Base-by-base conservation (phyloP, 2,888 invertebrate genomes). In the Tribolium freemani region DNA sequence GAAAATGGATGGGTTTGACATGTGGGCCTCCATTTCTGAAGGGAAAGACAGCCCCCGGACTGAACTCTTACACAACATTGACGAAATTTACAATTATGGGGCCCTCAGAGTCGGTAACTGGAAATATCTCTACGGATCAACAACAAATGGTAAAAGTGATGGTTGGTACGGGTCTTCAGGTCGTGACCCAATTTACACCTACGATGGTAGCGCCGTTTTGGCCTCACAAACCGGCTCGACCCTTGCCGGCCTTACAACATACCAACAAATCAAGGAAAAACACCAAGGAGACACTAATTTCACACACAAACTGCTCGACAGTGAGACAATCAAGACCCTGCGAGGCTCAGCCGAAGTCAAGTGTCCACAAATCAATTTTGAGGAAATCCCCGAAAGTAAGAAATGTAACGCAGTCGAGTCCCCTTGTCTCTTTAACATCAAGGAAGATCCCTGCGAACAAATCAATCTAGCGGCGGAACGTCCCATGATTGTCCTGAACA, bases 61-160 rank as follows among this genome's bases (percentile, higher is more conserved):
- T 54, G 91, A 91, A 79, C 86, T 91, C 1, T 81, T 92, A 1
- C 85, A 91, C 76, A 89, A 90, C 75, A 87, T 91, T 46, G 91
- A 91, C 71, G 88, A 89, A 50, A 83, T 87, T 6, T 83, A 77
- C 1, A 89, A 90, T 75, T 91, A 90, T 76, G 90, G 89, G 0
- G 89, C 90, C 81, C 88, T 86, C 53, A 88, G 92, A 81, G 87
- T 88, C 20, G 91, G 90, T 0, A 90, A 91, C 82, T 92, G 90
- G 84, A 92, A 92, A 84, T 89, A 91, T 71, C 81, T 91, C 0
- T 89, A 90, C 46, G 91, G 91, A 1, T 89, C 90, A 50, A 85
- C 89, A 0, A 75, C 78, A 2, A 69, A 79, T 6, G 84, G 84
- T 6, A 79, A 78, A 67, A 79, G 75, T 45, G 87, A 88, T 75